Conservation (phyloP, 1,140 invertebrate genomes). For the Heliothis subflexa region DNA sequence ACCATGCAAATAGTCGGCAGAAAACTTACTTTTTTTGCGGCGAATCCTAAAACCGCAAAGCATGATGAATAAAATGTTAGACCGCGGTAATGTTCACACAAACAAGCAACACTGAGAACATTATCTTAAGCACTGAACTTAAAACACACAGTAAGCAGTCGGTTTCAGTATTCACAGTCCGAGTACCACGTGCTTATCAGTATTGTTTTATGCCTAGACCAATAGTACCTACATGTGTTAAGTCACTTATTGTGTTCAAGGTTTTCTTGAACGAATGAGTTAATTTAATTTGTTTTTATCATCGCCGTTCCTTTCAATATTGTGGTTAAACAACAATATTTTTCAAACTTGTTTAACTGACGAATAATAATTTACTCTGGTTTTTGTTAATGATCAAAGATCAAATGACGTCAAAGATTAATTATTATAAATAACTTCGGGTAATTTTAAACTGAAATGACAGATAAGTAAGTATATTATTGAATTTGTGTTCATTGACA, state of each 20-base stretch:
- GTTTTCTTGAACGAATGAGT: conserved; percentile 39
- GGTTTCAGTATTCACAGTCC: conserved; percentile 63
- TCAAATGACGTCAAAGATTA: conserved; percentile 1
- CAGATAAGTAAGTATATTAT: not conserved
- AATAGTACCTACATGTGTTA: conserved; percentile 46
- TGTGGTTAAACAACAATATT: conserved; percentile 14
- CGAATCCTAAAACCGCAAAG: conserved; percentile 75
- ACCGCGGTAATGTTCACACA: conserved; percentile 57
- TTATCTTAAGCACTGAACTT: conserved; percentile 77
- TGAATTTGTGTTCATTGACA: not conserved
- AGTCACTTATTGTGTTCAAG: conserved; percentile 43
- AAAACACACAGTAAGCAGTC: conserved; percentile 70
- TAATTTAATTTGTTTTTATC: conserved; percentile 34
- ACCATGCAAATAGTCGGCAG: not conserved
- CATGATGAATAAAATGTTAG: conserved; percentile 65
- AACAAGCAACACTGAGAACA: conserved; percentile 70
- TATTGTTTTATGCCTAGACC: conserved; percentile 56
- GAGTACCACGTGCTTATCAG: conserved; percentile 77
- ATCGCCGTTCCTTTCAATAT: not conserved
- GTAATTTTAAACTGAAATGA: conserved; percentile 3
- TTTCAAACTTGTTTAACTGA: conserved; percentile 1
- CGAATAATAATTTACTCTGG: not conserved
- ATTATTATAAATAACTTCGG: not conserved
- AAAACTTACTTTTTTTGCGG: conserved; percentile 73
- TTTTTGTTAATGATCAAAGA: conserved; percentile 29